Conservation (phyloP, 1,140 invertebrate genomes). For the Drosophila sturtevanti region DNA sequence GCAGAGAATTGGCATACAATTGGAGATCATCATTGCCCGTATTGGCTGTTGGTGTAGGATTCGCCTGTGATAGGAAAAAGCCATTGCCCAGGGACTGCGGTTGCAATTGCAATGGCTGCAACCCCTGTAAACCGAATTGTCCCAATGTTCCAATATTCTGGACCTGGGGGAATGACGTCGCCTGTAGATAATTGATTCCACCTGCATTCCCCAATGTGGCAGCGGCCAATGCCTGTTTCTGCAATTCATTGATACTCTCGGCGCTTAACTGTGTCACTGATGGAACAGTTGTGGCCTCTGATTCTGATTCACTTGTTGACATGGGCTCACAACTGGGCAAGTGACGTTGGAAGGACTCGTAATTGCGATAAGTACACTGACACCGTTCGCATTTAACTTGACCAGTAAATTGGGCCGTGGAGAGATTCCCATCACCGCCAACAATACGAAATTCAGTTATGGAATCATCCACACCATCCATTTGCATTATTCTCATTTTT, state of each 20-base stretch:
- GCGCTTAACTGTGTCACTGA: slow-evolving; percentile 41
- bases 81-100: slow-evolving; percentile 69
- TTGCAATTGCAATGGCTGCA: slow-evolving; percentile 70
- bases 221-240: slow-evolving; percentile 59
- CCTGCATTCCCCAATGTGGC: slow-evolving; percentile 39
- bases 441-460: slow-evolving; percentile 83
- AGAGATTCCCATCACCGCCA: slow-evolving; percentile 54
- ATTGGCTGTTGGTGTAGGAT: slow-evolving; percentile 16
- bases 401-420: slow-evolving; percentile 84
- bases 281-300: slow-evolving; percentile 73
- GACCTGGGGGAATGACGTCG: slow-evolving; percentile 57
- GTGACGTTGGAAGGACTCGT: slow-evolving; percentile 93
- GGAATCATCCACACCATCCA: slow-evolving; percentile 90
- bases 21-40: slow-evolving; percentile 60
- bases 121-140: slow-evolving; percentile 59
- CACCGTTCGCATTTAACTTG: slow-evolving; percentile 94
- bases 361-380: slow-evolving; percentile 94
- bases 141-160: slow-evolving; percentile 77
- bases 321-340: slow-evolving; percentile 88
- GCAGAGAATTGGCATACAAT: slow-evolving; percentile 69
- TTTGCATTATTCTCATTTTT: slow-evolving; percentile 85
- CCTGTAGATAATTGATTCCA: slow-evolving; percentile 68
- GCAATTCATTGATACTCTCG: slow-evolving; percentile 61
- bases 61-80: slow-evolving; percentile 72
- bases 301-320: slow-evolving; percentile 91